Conservation (phyloP, 1,140 invertebrate genomes). For the Nephotettix cincticeps region DNA sequence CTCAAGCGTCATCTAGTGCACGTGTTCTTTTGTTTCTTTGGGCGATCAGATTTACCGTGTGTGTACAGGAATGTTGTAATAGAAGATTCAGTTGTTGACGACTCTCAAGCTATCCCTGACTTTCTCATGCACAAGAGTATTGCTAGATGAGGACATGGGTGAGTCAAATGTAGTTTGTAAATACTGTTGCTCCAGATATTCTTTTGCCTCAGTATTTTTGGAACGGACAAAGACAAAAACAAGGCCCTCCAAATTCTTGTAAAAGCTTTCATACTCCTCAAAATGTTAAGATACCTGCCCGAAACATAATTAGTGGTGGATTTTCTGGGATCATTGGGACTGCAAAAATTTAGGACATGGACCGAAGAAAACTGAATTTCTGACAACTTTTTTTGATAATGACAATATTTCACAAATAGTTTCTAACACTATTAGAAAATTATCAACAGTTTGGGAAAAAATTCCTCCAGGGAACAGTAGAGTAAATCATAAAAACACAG, state of each 20-base stretch:
- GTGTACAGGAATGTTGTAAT: not conserved
- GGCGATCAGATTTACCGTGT: not conserved
- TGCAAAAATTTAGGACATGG: not conserved
- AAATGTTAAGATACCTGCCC: not conserved
- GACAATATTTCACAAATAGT: conserved; percentile 1
- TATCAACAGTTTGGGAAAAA: not conserved
- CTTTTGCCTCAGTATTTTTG: conserved; percentile 3
- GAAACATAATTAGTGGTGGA: not conserved
- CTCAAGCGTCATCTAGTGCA: not conserved
- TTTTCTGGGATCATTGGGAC: not conserved
- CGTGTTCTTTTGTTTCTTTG: not conserved
- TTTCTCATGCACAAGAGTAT: not conserved
- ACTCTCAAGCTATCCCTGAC: conserved; percentile 2
- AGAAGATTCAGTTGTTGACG: not conserved
- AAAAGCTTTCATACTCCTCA: too few species aligned
- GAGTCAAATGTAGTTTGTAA: conserved; percentile 5
- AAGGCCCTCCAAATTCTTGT: not conserved
- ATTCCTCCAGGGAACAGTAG: not conserved
- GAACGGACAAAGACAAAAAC: conserved; percentile 1
- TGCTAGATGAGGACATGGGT: not conserved
- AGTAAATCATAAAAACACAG: not conserved
- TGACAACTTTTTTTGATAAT: not conserved
- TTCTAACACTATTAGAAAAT: not conserved
- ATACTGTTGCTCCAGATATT: not conserved
- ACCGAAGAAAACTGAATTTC: not conserved